Evolutionary conservation across 2,888 invertebrate species (phyloP), one percentile per base, ranked within the genome.

Genomic region (Dryadula phaetusa): DNA sequence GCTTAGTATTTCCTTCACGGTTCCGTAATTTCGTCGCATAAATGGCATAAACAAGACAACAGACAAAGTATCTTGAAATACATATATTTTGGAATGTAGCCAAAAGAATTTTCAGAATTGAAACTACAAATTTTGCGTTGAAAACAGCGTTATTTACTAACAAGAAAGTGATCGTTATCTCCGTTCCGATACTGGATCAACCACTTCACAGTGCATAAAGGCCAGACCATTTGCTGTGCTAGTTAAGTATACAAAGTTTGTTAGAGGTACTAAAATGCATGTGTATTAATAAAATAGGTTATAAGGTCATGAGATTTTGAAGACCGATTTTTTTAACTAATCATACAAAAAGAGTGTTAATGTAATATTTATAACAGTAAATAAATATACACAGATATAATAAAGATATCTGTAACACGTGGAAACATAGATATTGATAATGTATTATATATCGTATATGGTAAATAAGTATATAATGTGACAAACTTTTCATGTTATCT

Each of bases 21-120:
- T 70, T 65, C 72, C 65, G 65, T 72, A 72, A 73, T 72, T 73
- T 70, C 65, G 67, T 69, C 67, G 64, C 62, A 46, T 70, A 72
- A 73, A 70, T 69, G 64, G 66, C 69, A 72, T 72, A 72, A 72
- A 72, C 70, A 72, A 70, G 68, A 69, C 69, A 70, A 70, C 66
- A 69, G 63, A 72, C 71, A 72, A 72, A 70, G 63, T 70, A 72
- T 69, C 63, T 62, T 53, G 64, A 64, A 72, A 72, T 70, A 70
- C 56, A 67, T 69, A 72, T 67, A 70, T 65, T 69, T 70, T 72
- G 70, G 72, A 61, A 20, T 47, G 28, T 56, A 34, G 73, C 72
- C 73, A 73, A 70, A 70, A 70, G 70, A 67, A 69, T 72, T 68
- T 72, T 49, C 64, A 67, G 62, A 66, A 68, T 66, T 68, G 64